Base-by-base conservation (phyloP, 2,888 invertebrate species). In the Leptopilina syphax region DNA sequence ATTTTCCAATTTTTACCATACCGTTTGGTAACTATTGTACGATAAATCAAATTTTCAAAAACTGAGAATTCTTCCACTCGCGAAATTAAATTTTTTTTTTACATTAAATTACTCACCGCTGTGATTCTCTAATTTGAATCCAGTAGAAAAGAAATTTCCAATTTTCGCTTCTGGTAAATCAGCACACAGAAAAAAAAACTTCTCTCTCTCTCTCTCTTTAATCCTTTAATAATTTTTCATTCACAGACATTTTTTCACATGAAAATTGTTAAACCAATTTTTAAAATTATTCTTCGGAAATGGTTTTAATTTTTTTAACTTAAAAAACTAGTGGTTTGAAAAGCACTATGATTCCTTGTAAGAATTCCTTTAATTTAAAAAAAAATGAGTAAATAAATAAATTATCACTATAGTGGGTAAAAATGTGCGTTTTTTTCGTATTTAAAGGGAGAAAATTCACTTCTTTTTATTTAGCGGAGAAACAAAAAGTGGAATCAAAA, bases 211-310 rank as follows among this genome's bases (percentile, higher is more conserved):
- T 76, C 34, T 34, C 34, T 34, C 34, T 65, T 57, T 77, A 80
- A 80, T 77, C 57, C 63, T 63, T 8, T 65, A 18, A 34, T 44
- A 66, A 82, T 57, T 47, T 50, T 81, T 63, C 77, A 5, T 44
- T 13, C n/a, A 73, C 77, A 57, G 65, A 77, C 77, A 81, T 81
- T 81, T 77, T 34, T 81, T 54, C 70, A 54, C 27, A 47, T 9
- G 44, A 81, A 81, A 77, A 65, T n/a, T 5, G 4, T 57, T 54
- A 77, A 27, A 57, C 50, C 76, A 66, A 73, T 65, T 54, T 77
- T 24, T 47, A 12, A 34, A 34, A 34, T 34, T 34, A 27, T 34
- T 34, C 4, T 34, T 34, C 34, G 34, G 4, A 34, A 44, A 12
- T 41, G 77, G 47, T 68, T 50, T 27, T 5, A 6, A 4, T 44